phyloP scores from a whole-genome alignment of 2,888 invertebrate genomes.

The Lydus trimaculatus region DNA sequence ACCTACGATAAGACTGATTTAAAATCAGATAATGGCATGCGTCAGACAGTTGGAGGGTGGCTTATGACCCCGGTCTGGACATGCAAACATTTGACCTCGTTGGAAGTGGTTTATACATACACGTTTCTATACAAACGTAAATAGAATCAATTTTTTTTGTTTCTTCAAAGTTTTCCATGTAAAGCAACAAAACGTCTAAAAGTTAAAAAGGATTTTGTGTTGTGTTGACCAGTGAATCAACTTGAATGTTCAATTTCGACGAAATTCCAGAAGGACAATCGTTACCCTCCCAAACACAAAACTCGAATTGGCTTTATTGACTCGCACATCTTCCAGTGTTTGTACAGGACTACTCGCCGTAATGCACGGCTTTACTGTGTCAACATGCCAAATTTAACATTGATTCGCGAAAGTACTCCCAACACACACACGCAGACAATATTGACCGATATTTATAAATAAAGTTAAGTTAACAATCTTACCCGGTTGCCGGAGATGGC shows the following conservation, averaged over 20 bases:
- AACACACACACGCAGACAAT: constrained; percentile 4
- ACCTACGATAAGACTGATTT: constrained; percentile 21
- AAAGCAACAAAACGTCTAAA: too few species aligned
- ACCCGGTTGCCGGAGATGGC: constrained; percentile 92
- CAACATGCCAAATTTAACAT: constrained; percentile 51
- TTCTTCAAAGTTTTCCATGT: neutral
- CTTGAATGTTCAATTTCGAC: neutral
- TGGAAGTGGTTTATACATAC: constrained; percentile 34
- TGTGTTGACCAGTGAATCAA: neutral
- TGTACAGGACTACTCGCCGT: constrained; percentile 54
- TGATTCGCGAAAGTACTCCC: constrained; percentile 47
- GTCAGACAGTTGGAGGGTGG: constrained; percentile 46
- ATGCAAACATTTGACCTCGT: constrained; percentile 49
- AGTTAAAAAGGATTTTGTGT: neutral
- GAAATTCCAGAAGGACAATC: constrained; percentile 4
- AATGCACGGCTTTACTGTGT: constrained; percentile 55
- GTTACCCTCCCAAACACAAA: constrained; percentile 8
- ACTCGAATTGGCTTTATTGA: constrained; percentile 49
- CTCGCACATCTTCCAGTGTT: constrained; percentile 51
- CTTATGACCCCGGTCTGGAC: constrained; percentile 30
- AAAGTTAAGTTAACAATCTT: constrained; percentile 42
- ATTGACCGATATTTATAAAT: constrained; percentile 17
- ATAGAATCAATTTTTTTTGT: constrained; percentile 30
- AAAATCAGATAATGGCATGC: constrained; percentile 47
- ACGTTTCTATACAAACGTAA: constrained; percentile 8